Conservation (phyloP, 2,888 invertebrate species). For the Uropetala carovei region DNA sequence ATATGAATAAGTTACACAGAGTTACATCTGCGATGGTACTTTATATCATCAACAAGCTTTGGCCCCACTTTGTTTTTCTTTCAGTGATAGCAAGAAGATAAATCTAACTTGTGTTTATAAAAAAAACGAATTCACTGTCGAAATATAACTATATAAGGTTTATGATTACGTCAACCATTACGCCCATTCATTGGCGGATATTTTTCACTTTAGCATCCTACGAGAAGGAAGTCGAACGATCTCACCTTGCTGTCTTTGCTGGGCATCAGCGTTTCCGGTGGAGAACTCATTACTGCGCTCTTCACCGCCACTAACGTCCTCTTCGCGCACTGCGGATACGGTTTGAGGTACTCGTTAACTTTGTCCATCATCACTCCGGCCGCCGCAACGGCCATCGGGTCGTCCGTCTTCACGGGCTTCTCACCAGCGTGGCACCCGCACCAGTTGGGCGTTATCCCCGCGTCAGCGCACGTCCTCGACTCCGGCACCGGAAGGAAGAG, state of each 20-base stretch:
- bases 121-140: too few relatives aligned
- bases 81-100: too few relatives aligned
- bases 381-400: conserved; percentile 78
- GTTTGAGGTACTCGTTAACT: conserved; percentile 78
- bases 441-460: conserved; percentile 90
- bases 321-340: conserved; percentile 47
- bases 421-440: conserved; percentile 85
- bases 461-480: conserved; percentile 85
- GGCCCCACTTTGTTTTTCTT: too few relatives aligned
- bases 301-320: conserved; percentile 25
- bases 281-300: conserved; percentile 39
- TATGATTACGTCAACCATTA: too few relatives aligned
- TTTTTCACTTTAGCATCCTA: too few relatives aligned
- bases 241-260: conserved; percentile 18
- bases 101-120: too few relatives aligned
- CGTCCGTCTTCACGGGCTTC: conserved; percentile 77
- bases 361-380: conserved; percentile 80
- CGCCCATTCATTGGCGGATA: too few relatives aligned
- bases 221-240: neutral
- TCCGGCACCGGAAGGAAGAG: conserved; percentile 85
- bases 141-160: too few relatives aligned
- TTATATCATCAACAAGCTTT: too few relatives aligned
- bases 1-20: too few relatives aligned
- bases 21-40: too few relatives aligned
- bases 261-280: neutral